A percentile compares a stretch with the other conserved stretches of the same genome.
Conservation (phyloP, 23 tunicate genomes). For the Trididemnum nubilum region DNA sequence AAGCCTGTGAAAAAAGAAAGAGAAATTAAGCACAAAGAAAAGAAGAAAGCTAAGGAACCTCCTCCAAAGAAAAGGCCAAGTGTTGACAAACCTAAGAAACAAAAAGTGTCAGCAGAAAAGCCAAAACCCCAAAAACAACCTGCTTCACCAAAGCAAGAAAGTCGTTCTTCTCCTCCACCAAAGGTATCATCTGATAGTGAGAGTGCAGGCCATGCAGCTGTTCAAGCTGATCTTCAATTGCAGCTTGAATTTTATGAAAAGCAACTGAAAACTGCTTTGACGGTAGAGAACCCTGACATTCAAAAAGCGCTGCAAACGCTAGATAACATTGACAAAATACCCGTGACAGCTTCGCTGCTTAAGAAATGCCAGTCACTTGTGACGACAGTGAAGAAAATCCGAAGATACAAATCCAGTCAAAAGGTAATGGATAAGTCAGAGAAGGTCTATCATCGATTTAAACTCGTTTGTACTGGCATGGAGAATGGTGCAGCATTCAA, state of each 20-base stretch:
- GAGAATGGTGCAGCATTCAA: constrained; percentile 75
- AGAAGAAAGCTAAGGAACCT: constrained; percentile 29
- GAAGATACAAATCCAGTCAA: constrained; percentile 87
- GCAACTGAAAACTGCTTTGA: constrained; percentile 73
- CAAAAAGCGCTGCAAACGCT: constrained; percentile 65
- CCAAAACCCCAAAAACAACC: not conserved
- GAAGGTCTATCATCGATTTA: constrained; percentile 80
- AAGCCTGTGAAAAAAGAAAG: constrained; percentile 29
- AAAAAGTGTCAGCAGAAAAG: not conserved
- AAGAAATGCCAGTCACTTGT: constrained; percentile 78
- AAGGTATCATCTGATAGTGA: not conserved
- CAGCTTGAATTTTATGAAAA: constrained; percentile 72
- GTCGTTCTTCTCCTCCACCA: not conserved
- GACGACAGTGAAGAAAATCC: constrained; percentile 75
- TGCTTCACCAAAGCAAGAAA: not conserved
- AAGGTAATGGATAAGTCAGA: constrained; percentile 90
- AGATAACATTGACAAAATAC: constrained; percentile 67
- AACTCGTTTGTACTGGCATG: constrained; percentile 57
- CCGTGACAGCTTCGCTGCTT: constrained; percentile 59
- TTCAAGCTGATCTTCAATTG: constrained; percentile 27
- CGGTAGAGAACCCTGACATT: constrained; percentile 83
- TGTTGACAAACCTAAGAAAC: not conserved
- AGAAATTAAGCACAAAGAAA: constrained; percentile 28
- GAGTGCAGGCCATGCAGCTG: constrained; percentile 23
- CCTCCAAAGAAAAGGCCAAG: constrained; percentile 27